A percentile compares a stretch with the other conserved stretches of the same genome.
phyloP scores from a whole-genome alignment of 1,140 invertebrate species.

The Drosophila subobscura region DNA sequence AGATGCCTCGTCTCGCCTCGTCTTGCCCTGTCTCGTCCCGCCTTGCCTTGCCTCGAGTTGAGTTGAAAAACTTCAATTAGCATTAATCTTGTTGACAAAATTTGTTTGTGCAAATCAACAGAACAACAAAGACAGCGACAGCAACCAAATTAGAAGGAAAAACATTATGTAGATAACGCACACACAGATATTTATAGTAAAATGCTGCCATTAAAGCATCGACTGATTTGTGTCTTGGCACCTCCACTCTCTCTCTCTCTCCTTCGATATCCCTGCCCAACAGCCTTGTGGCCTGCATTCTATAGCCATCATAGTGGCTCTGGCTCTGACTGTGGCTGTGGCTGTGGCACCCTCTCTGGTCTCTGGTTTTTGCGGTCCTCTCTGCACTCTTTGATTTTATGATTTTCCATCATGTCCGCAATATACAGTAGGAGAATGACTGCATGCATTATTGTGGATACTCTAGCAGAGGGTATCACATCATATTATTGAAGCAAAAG shows the following conservation, averaged over 20 bases:
- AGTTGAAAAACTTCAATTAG: slow-evolving; percentile 70
- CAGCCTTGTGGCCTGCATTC: neutral
- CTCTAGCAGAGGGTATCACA: neutral
- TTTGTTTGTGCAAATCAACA: slow-evolving; percentile 66
- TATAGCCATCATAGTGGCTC: too few relatives aligned
- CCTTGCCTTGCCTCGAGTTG: slow-evolving; percentile 12
- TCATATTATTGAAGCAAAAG: neutral
- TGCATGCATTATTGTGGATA: slow-evolving; percentile 19
- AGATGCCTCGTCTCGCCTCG: neutral
- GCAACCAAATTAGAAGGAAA: slow-evolving; percentile 33
- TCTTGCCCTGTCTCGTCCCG: too few relatives aligned
- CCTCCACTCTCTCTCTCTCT: too few relatives aligned
- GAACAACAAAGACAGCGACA: slow-evolving; percentile 36
- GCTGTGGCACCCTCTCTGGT: neutral
- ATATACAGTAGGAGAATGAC: slow-evolving; percentile 10
- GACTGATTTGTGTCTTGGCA: slow-evolving; percentile 28
- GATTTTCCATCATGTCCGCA: slow-evolving; percentile 41
- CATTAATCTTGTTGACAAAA: slow-evolving; percentile 69
- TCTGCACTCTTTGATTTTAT: slow-evolving; percentile 51
- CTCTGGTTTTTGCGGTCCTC: slow-evolving; percentile 8
- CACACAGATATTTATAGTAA: slow-evolving; percentile 28
- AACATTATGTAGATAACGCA: slow-evolving; percentile 10
- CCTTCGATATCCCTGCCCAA: neutral
- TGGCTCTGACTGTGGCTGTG: too few relatives aligned
- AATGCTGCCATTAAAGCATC: slow-evolving; percentile 34